Percentiles rank a stretch among this genome's conserved stretches.
Conservation (phyloP, 35 echinoderm and acorn worm genomes). For the Lytechinus variegatus region DNA sequence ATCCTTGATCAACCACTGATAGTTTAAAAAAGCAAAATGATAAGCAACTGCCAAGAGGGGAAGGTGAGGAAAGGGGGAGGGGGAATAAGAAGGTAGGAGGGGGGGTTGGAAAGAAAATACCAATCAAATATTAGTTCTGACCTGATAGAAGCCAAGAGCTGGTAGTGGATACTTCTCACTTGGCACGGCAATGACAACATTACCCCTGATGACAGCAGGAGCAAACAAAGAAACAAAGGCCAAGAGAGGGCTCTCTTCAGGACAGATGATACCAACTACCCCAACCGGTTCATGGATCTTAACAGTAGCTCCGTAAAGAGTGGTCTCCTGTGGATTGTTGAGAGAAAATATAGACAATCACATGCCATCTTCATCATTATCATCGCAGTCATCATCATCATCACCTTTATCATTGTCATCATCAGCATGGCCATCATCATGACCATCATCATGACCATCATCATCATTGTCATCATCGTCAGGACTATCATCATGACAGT, state of each 20-base stretch:
- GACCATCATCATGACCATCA: too few relatives aligned
- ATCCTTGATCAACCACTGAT: too few relatives aligned
- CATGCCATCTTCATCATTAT: neutral
- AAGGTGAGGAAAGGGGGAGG: too few relatives aligned
- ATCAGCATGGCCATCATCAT: too few relatives aligned
- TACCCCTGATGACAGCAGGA: conserved; percentile 91
- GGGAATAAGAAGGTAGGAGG: too few relatives aligned
- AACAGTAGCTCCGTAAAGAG: conserved; percentile 91
- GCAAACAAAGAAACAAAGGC: conserved; percentile 95
- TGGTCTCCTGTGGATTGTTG: conserved; percentile 70
- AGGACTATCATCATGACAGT: too few relatives aligned
- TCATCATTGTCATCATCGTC: too few relatives aligned
- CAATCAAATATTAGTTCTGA: conserved; percentile 1
- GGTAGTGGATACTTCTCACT: conserved; percentile 90
- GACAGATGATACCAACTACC: conserved; percentile 87
- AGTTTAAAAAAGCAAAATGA: too few relatives aligned
- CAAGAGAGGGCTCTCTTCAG: conserved; percentile 80
- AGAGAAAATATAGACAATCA: conserved; percentile 15
- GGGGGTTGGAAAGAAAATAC: too few relatives aligned
- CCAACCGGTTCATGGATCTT: conserved; percentile 95
- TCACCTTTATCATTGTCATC: too few relatives aligned
- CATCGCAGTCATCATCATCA: too few relatives aligned
- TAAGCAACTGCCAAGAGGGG: too few relatives aligned
- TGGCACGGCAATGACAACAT: conserved; percentile 72
- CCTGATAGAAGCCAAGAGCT: conserved; percentile 94